Percentiles rank a stretch among this genome's conserved stretches.
Conservation (phyloP, 2,113 vertebrate species). For the Tretioscincus oriximinensis region DNA sequence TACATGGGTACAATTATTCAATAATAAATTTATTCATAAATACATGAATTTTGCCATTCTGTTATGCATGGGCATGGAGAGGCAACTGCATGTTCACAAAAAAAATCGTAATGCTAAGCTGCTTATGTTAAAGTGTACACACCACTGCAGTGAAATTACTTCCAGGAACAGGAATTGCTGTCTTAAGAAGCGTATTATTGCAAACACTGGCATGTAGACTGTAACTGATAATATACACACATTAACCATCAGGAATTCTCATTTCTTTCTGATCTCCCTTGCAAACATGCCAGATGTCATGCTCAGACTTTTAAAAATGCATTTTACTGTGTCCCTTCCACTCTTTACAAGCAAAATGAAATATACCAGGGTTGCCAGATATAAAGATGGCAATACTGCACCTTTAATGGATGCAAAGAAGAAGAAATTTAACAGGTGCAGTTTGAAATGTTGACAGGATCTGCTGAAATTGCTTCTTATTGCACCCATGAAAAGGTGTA, state of each 20-base stretch:
- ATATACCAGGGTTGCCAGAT: background rate
- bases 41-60: too few relatives aligned
- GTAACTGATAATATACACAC: background rate
- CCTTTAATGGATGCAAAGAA: too few relatives aligned
- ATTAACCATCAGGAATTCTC: background rate
- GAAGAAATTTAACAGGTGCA: too few relatives aligned
- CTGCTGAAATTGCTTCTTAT: too few relatives aligned
- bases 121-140: background rate
- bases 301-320: background rate
- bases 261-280: conserved; percentile 1
- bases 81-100: background rate
- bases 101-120: background rate
- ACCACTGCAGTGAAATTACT: background rate
- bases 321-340: background rate
- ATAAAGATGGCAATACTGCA: too few relatives aligned
- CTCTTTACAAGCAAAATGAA: background rate
- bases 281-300: background rate
- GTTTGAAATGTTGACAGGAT: too few relatives aligned
- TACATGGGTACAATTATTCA: too few relatives aligned
- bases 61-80: too few relatives aligned
- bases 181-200: background rate
- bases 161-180: background rate
- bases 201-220: background rate
- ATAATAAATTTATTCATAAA: too few relatives aligned
- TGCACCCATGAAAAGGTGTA: too few relatives aligned